Evolutionary conservation across 1,140 invertebrate genomes (phyloP), one percentile per base, ranked within the genome.

Genomic region (Heliothis subflexa): DNA sequence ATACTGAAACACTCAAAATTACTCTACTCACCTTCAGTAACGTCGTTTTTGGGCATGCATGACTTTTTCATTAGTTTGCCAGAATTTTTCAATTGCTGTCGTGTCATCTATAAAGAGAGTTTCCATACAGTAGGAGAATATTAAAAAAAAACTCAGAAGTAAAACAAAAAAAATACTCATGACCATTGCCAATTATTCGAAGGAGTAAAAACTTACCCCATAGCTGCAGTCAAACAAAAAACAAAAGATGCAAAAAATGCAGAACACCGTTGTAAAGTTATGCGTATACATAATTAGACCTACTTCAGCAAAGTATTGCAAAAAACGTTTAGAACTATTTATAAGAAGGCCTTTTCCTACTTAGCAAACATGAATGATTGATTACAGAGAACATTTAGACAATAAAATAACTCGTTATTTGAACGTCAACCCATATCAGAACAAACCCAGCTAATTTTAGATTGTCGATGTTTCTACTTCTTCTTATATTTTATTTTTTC

Each of bases 41-140:
- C 93, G 68, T 91, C 86, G 78, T 92, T 93, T 82, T 94, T 94
- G 7, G 90, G 88, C 85, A 94, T 92, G 61, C 93, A 94, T 1
- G 86, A 82, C 40, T 93, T 94, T 59, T 93, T 94, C 90, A 93
- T 90, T 10, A 94, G 59, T 81, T 93, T 93, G 18, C 90, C 90
- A 7, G 93, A 90, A 81, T 93, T 94, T 74, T 94, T 94, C 0
- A 94, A 78, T 78, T 94, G 93, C 68, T 93, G 90, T 68, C 90
- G 85, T 55, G 92, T 91, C 92, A 94, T 94, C 92, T 94, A 74
- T 50, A 49, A 12, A 7, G 52, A 59, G 2, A 18, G 33, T 0
- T 40, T 40, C 4, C 5, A 0, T 40, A 33, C 3, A 33, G 3
- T 33, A 33, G 0, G 10, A 25, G 13, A 57, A 25, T 11, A 9